Conservation (phyloP, 2,113 vertebrate species). For the Leucopsar rothschildi region DNA sequence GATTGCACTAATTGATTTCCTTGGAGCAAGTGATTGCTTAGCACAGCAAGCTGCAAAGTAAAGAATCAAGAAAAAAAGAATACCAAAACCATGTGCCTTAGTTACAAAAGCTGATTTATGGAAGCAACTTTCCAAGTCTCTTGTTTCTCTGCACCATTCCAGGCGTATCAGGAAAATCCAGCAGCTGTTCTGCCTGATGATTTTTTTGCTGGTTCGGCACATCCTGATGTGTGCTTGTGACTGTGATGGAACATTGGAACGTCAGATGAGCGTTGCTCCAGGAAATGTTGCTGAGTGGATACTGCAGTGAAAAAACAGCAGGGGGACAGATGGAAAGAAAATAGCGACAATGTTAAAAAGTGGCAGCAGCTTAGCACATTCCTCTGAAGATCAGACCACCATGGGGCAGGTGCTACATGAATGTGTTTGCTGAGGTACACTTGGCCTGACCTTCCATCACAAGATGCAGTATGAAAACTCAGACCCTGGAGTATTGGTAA, state of each 20-base stretch:
- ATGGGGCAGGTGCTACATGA: neutral
- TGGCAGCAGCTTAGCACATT: neutral
- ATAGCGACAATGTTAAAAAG: neutral
- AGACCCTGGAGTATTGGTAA: neutral
- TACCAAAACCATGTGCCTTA: neutral
- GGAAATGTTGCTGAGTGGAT: neutral
- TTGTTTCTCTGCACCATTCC: neutral
- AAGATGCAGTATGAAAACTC: neutral
- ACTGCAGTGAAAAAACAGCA: neutral
- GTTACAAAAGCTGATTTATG: conserved; percentile 19
- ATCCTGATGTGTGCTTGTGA: neutral
- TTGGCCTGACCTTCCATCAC: neutral
- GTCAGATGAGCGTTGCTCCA: neutral
- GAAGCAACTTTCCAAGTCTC: conserved; percentile 1
- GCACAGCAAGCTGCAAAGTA: neutral
- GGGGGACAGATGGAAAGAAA: neutral
- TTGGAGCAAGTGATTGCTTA: neutral
- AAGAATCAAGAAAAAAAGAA: neutral
- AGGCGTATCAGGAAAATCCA: neutral
- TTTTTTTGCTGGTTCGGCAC: conserved; percentile 18
- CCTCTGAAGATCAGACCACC: neutral
- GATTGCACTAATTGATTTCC: conserved; percentile 46
- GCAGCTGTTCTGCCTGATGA: conserved; percentile 29
- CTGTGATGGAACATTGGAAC: neutral
- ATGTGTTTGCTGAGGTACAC: neutral